These are phyloP conservation scores for Cervus canadensis DNA, from an alignment of 2,113 vertebrate genomes.

Conservation along the genomic window DNA sequence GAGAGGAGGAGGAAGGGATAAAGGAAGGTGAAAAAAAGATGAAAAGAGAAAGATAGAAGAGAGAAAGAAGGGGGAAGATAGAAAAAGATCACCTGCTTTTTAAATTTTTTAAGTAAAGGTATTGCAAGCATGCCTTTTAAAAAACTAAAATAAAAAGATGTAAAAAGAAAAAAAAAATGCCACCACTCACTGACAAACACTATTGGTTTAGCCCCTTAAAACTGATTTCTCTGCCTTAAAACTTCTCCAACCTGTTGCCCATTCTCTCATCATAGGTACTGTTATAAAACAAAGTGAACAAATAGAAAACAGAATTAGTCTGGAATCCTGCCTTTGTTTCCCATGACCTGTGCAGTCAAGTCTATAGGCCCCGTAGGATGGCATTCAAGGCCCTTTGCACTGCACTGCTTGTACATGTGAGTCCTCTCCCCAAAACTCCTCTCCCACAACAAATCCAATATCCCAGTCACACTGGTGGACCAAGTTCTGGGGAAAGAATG, in stretches of 20 bases:
- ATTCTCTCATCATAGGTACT: background rate
- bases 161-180: background rate
- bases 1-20: too few relatives aligned
- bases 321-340: background rate
- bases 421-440: background rate
- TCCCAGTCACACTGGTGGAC: accelerated
- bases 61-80: background rate
- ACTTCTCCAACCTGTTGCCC: background rate
- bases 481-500: background rate
- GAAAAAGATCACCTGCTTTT: background rate
- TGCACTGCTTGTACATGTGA: background rate
- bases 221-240: background rate
- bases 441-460: accelerated
- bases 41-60: background rate
- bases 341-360: background rate
- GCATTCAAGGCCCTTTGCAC: background rate
- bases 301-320: background rate
- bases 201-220: background rate
- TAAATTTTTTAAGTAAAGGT: background rate
- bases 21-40: background rate
- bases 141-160: background rate
- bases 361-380: background rate
- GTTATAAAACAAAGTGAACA: background rate
- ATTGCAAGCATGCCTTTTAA: background rate
- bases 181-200: background rate